Evolutionary conservation across 2,888 invertebrate genomes (phyloP).

Genomic region (Stenchaetothrips biformis): DNA sequence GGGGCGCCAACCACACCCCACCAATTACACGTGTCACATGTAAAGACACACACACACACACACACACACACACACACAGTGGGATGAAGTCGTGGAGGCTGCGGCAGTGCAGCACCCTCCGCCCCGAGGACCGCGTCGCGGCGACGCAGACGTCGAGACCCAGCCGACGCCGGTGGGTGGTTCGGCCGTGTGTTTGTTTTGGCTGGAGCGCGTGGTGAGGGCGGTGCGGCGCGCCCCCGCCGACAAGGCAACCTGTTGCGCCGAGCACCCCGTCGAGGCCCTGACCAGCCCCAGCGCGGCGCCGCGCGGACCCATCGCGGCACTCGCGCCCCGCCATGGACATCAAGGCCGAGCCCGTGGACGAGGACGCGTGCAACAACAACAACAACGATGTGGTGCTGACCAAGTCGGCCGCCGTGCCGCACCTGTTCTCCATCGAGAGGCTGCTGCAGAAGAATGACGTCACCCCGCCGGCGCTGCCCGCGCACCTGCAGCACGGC

Average conservation of each 20-base stretch:
- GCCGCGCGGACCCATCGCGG: background rate
- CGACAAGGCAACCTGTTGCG: too few species aligned
- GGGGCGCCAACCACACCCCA: background rate
- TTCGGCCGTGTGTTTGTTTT: background rate
- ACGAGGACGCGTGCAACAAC: background rate
- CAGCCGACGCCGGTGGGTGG: too few species aligned
- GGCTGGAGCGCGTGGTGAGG: background rate
- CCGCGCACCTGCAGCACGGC: background rate
- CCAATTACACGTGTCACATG: conserved; percentile 23
- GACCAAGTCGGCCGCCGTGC: background rate
- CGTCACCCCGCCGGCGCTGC: background rate
- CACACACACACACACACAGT: background rate
- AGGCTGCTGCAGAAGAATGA: background rate
- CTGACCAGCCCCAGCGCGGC: background rate
- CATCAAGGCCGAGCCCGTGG: conserved; percentile 2
- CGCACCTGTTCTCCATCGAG: conserved; percentile 13
- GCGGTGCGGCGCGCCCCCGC: background rate
- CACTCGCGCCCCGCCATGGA: background rate
- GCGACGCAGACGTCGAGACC: background rate
- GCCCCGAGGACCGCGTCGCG: background rate
- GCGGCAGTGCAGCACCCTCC: too few species aligned
- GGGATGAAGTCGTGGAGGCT: too few species aligned
- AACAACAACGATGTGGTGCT: background rate
- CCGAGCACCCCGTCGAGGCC: too few species aligned
- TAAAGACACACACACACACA: background rate